Evolutionary conservation across 1,140 invertebrate genomes (phyloP).

Genomic region (Drosophila albomicans): DNA sequence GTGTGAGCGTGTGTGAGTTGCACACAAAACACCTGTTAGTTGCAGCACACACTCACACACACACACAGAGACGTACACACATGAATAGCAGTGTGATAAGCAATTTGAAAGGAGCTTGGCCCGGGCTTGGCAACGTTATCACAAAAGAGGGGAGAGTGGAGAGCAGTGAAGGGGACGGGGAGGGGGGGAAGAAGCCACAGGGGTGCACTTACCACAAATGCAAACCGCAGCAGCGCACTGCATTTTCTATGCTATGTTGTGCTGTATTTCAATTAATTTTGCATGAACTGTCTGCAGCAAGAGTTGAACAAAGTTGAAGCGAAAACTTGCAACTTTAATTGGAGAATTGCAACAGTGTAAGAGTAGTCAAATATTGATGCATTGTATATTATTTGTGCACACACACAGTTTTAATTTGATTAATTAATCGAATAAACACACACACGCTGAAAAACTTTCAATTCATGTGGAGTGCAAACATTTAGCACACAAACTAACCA

Average conservation of each 20-base stretch:
- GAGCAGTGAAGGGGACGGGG: background rate
- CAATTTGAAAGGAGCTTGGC: background rate
- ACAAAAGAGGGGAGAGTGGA: background rate
- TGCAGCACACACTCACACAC: constrained; percentile 3
- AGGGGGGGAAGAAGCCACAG: background rate
- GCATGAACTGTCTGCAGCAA: background rate
- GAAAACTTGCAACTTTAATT: no score
- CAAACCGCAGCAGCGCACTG: constrained; percentile 39
- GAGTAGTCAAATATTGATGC: no score
- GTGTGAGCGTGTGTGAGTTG: background rate
- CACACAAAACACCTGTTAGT: constrained; percentile 32
- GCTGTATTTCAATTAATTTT: background rate
- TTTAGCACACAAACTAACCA: background rate
- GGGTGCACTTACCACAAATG: constrained; percentile 41
- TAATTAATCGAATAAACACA: background rate
- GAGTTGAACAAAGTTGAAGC: background rate
- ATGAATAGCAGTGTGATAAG: constrained; percentile 6
- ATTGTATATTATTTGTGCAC: no score
- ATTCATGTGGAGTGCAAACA: background rate
- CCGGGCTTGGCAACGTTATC: background rate
- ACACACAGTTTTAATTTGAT: no score
- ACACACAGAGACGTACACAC: background rate
- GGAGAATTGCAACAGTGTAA: background rate
- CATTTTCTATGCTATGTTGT: constrained; percentile 13
- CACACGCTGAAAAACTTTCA: background rate